These are phyloP conservation scores for Conopomorpha cramerella DNA, from an alignment of 1,140 invertebrate species.

Conservation along the genomic window DNA sequence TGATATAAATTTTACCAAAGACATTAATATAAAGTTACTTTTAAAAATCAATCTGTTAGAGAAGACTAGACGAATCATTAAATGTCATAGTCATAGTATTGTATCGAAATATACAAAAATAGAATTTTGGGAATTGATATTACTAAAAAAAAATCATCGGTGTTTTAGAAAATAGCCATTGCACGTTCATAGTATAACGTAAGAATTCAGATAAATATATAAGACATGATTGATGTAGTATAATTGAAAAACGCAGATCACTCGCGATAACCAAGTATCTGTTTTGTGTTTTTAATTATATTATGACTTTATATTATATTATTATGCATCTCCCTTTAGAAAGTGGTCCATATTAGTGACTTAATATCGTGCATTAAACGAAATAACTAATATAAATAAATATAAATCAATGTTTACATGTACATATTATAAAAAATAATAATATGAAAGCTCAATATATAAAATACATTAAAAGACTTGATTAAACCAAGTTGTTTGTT, in stretches of 20 bases:
- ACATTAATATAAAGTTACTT: no score
- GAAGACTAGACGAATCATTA: no score
- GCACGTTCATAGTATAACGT: neutral
- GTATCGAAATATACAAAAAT: no score
- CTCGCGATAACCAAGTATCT: no score
- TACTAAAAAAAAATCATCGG: no score
- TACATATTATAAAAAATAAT: slow-evolving; percentile 40
- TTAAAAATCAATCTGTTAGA: no score
- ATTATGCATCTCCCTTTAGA: slow-evolving; percentile 22
- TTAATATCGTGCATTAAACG: slow-evolving; percentile 54
- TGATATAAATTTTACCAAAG: no score
- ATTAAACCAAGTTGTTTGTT: slow-evolving; percentile 28
- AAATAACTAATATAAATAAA: slow-evolving; percentile 26
- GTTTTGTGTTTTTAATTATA: neutral
- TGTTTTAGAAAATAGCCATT: no score
- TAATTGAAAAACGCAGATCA: no score
- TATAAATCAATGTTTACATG: slow-evolving; percentile 14
- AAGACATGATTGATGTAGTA: neutral
- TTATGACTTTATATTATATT: slow-evolving; percentile 1
- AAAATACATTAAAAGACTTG: slow-evolving; percentile 49
- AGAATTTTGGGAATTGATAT: no score
- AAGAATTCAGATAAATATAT: neutral
- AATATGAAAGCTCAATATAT: slow-evolving; percentile 51
- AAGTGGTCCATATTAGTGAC: slow-evolving; percentile 53
- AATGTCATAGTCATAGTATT: no score